These are phyloP conservation scores for Pseudomyrmex sp. DNA, from an alignment of 1,140 invertebrate genomes.

Conservation along the genomic window DNA sequence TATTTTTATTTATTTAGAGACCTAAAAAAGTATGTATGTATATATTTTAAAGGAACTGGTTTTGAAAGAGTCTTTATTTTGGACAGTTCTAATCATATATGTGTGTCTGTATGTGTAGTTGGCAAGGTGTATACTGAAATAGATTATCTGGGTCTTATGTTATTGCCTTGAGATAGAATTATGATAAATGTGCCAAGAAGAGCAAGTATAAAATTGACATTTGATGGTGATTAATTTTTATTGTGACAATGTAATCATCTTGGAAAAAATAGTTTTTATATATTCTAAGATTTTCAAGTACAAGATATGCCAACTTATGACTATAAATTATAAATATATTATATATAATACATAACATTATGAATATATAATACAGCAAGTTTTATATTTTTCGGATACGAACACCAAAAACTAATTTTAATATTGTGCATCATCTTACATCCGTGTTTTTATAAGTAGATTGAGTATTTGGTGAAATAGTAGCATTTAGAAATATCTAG, in stretches of 20 bases:
- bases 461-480: too few species aligned
- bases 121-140: constrained; percentile 77
- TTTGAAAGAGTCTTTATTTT: constrained; percentile 38
- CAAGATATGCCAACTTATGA: not conserved
- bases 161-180: constrained; percentile 69
- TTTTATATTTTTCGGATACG: not conserved
- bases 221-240: constrained; percentile 17
- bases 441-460: too few species aligned
- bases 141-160: constrained; percentile 77
- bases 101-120: not conserved
- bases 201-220: constrained; percentile 21
- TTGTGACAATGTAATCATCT: not conserved
- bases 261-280: not conserved
- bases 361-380: not conserved
- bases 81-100: constrained; percentile 38
- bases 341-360: not conserved
- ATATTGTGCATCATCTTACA: too few species aligned
- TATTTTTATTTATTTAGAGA: constrained; percentile 1
- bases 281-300: not conserved
- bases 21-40: too few species aligned
- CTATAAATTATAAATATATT: not conserved
- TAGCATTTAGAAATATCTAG: too few species aligned
- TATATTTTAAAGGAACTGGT: not conserved
- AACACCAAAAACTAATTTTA: too few species aligned
- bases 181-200: constrained; percentile 79